These are phyloP conservation scores for Drosophila punjabiensis DNA, from an alignment of 1,140 invertebrate species.

Conservation along the genomic window DNA sequence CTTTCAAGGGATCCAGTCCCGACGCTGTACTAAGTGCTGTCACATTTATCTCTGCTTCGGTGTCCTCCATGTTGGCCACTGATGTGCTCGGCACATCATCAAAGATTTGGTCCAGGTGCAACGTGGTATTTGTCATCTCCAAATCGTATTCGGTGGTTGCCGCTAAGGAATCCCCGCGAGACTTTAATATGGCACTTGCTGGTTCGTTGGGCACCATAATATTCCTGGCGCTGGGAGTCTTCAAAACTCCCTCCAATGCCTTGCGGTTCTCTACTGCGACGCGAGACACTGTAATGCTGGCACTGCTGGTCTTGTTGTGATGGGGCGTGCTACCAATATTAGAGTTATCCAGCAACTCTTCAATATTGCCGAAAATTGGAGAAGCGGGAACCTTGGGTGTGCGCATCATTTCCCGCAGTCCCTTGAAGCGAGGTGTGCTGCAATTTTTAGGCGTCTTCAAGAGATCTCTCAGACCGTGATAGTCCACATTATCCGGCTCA, in stretches of 20 bases:
- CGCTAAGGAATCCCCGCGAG: constrained; percentile 12
- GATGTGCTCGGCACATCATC: constrained; percentile 62
- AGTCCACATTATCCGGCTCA: constrained; percentile 58
- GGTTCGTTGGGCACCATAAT: constrained; percentile 78
- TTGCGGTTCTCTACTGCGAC: constrained; percentile 8
- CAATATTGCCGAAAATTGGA: constrained; percentile 62
- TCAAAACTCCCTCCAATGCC: constrained; percentile 55
- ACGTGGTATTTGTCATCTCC: constrained; percentile 48
- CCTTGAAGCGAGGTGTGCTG: constrained; percentile 72
- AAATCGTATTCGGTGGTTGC: constrained; percentile 72
- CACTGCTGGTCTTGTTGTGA: neutral
- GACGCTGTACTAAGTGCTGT: constrained; percentile 28
- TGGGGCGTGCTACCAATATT: neutral
- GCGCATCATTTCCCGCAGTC: constrained; percentile 63
- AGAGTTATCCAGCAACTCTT: constrained; percentile 62
- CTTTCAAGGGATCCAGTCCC: constrained; percentile 44
- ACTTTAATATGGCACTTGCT: constrained; percentile 63
- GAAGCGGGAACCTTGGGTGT: constrained; percentile 62
- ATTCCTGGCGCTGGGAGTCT: constrained; percentile 72
- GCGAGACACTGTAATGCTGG: constrained; percentile 6
- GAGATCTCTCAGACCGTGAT: constrained; percentile 60
- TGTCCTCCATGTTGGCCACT: constrained; percentile 31
- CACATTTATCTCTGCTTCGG: constrained; percentile 61
- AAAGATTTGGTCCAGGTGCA: constrained; percentile 69
- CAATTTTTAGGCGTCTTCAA: constrained; percentile 68